Evolutionary conservation across 2,113 vertebrate genomes (phyloP), one percentile per base, ranked within the genome.

Genomic region (Machaerirhynchus nigripectus): DNA sequence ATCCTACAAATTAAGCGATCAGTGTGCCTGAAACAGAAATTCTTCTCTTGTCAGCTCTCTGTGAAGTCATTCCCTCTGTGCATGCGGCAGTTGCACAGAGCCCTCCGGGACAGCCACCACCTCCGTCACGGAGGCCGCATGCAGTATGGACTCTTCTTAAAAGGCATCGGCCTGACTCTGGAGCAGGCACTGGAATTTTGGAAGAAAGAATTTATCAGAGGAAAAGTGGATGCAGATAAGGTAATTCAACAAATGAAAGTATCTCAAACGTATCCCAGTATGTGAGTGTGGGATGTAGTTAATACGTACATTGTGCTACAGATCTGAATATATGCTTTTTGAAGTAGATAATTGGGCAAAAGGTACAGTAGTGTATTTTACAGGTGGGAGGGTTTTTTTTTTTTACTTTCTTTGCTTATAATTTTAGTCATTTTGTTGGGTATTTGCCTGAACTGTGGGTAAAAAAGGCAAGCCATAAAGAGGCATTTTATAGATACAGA

Each of bases 101-200:
- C 97, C 23, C 97, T 99, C 9, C 97, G 98, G 42, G 99, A 99
- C 31, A 98, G 96, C 95, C 99, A 99, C 91, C 99, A 99, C 73
- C 99, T 99, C 37, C 99, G 99, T 0, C 99, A 99, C 0, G 99
- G 99, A 0, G 99, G 99, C 21, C 98, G 99, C 3, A 99, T 99
- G 99, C 99, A 99, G 55, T 99, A 99, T 0, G 99, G 99, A 4
- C 99, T 99, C 53, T 99, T 99, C 97, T 97, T 99, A 17, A 99
- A 99, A 87, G 99, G 99, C 79, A 99, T 99, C 5, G 99, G 99
- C 75, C 96, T 99, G 50, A 99, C 99, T 8, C 90, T 99, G 95
- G 99, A 99, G 22, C 99, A 99, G 96, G 99, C 99, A 0, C 92
- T 99, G 96, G 99, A 99, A 82, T 99, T 99, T 88, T 99, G 99